Percentiles rank a stretch among this genome's conserved stretches.
phyloP scores from a whole-genome alignment of 2,888 invertebrate genomes.

The Morpho deidamia region DNA sequence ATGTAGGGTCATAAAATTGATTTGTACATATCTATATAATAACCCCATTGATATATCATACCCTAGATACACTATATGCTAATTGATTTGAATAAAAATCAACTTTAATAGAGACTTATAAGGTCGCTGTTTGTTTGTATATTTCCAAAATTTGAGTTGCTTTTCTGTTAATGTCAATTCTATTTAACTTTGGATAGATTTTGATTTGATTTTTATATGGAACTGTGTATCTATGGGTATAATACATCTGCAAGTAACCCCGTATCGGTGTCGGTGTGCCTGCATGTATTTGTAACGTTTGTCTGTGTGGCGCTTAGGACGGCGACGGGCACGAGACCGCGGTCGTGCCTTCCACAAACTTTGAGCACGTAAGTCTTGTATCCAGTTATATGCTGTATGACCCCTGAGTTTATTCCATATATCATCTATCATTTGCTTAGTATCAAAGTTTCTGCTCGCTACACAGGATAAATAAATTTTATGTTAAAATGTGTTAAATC shows the following conservation, averaged over 20 bases:
- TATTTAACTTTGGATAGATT: no score
- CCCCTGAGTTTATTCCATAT: not conserved
- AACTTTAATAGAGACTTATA: no score
- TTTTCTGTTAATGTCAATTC: no score
- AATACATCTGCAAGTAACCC: not conserved
- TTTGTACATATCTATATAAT: slow-evolving; percentile 37
- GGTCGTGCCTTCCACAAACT: slow-evolving; percentile 61
- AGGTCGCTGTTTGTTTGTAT: no score
- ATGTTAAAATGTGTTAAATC: no score
- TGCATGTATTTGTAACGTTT: slow-evolving; percentile 54
- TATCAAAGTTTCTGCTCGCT: not conserved
- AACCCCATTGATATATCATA: slow-evolving; percentile 6
- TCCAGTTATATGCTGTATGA: slow-evolving; percentile 1
- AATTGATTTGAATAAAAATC: no score
- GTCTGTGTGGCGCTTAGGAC: slow-evolving; percentile 65
- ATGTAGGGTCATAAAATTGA: not conserved
- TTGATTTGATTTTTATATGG: no score
- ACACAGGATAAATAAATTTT: no score
- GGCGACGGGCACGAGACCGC: slow-evolving; percentile 67
- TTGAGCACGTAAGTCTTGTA: slow-evolving; percentile 62
- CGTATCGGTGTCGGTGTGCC: slow-evolving; percentile 57
- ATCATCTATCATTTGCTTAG: not conserved
- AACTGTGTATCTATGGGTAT: no score
- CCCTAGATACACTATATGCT: no score
- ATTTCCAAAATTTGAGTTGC: no score